A percentile compares a stretch with the other conserved stretches of the same genome.
These are phyloP conservation scores for Acropora tenuis DNA, from an alignment of 64 coral and sea anemone genomes.

Conservation along the genomic window DNA sequence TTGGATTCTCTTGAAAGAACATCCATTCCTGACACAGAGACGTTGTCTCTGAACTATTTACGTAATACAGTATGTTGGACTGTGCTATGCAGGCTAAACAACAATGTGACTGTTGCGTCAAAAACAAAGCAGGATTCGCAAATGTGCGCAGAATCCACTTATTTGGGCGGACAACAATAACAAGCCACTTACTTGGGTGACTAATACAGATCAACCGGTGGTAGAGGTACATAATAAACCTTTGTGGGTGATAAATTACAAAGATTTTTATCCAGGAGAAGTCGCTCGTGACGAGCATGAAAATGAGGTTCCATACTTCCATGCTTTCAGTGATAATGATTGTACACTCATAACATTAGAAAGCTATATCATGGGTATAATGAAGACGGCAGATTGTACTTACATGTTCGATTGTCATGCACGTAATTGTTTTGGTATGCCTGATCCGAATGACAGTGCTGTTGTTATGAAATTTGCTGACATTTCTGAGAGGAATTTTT, in stretches of 20 bases:
- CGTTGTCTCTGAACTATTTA: too few species aligned
- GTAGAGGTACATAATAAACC: slow-evolving; percentile 2
- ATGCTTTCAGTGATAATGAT: slow-evolving; percentile 12
- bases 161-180: slow-evolving; percentile 1
- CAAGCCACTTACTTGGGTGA: neutral
- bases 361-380: slow-evolving; percentile 40
- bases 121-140: neutral
- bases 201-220: slow-evolving; percentile 21
- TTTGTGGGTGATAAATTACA: slow-evolving; percentile 44
- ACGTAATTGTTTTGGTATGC: slow-evolving; percentile 26
- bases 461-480: slow-evolving; percentile 47
- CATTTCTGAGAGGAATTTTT: slow-evolving; percentile 23
- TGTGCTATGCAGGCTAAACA: neutral
- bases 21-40: slow-evolving; percentile 5
- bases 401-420: slow-evolving; percentile 40
- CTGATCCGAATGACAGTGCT: slow-evolving; percentile 38
- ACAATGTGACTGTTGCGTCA: too few species aligned
- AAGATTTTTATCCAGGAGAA: slow-evolving; percentile 25
- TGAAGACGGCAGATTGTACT: slow-evolving; percentile 20
- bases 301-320: slow-evolving; percentile 33
- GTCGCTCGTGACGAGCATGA: neutral
- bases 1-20: neutral
- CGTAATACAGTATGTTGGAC: neutral
- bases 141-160: neutral
- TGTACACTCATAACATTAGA: slow-evolving; percentile 26